Percentiles rank a stretch among this genome's conserved stretches.
phyloP scores from a whole-genome alignment of 1,140 invertebrate species.

The Brachionus angularis region DNA sequence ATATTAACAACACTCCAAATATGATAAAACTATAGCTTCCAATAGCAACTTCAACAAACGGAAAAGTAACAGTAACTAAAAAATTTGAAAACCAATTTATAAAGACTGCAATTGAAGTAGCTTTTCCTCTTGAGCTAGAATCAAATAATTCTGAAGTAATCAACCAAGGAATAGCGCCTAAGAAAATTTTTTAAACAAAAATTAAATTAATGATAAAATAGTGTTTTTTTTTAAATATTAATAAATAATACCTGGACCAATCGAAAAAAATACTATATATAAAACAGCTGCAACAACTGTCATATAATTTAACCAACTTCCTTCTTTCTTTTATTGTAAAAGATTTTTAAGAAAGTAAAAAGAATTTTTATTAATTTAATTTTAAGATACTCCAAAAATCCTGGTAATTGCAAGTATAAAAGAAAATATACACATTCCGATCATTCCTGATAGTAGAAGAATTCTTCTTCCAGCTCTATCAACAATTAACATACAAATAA shows the following conservation, averaged over 20 bases:
- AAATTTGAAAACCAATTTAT: slow-evolving; percentile 99
- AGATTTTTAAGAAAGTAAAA: slow-evolving; percentile 20
- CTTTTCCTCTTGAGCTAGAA: slow-evolving; percentile 87
- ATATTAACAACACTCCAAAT: slow-evolving; percentile 87
- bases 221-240: neutral
- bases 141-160: slow-evolving; percentile 91
- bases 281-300: slow-evolving; percentile 71
- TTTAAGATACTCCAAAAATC: slow-evolving; percentile 31
- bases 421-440: slow-evolving; percentile 43
- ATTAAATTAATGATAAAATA: neutral
- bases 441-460: slow-evolving; percentile 70
- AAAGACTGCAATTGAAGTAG: slow-evolving; percentile 93
- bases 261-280: slow-evolving; percentile 83
- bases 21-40: slow-evolving; percentile 95
- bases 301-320: slow-evolving; percentile 81
- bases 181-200: neutral
- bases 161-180: slow-evolving; percentile 88
- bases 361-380: neutral
- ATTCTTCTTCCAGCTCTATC: slow-evolving; percentile 69
- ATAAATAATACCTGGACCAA: slow-evolving; percentile 62
- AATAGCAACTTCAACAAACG: slow-evolving; percentile 68
- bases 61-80: slow-evolving; percentile 73
- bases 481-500: slow-evolving; percentile 59
- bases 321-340: slow-evolving; percentile 59
- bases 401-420: slow-evolving; percentile 31